These are phyloP conservation scores for Anomalospiza imberbis DNA, from an alignment of 2,797 vertebrate genomes.

Conservation along the genomic window DNA sequence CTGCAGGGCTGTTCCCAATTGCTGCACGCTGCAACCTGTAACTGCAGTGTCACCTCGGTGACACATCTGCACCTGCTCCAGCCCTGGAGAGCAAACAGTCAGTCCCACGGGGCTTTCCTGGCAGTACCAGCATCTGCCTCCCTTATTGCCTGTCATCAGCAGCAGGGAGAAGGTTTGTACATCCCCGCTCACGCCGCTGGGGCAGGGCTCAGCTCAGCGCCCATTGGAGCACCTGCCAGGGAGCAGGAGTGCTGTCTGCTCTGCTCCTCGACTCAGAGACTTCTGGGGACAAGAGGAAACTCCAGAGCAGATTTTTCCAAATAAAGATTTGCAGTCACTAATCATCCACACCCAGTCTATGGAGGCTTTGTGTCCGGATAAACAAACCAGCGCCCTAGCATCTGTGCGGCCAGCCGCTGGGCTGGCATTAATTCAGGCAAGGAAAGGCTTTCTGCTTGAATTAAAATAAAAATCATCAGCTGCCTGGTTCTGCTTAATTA, in stretches of 20 bases:
- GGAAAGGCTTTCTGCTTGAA: neutral
- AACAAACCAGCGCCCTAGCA: neutral
- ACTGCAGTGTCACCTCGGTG: neutral
- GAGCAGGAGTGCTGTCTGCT: neutral
- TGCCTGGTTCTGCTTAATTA: slow-evolving; percentile 29
- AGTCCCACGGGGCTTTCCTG: accelerated
- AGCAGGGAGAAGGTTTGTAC: neutral
- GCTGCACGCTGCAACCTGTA: neutral
- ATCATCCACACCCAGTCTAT: neutral
- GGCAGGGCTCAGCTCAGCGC: neutral
- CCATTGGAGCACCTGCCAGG: accelerated
- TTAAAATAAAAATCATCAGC: slow-evolving; percentile 14
- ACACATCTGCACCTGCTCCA: neutral
- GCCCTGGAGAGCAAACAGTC: neutral
- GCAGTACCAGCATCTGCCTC: neutral
- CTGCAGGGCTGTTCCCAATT: accelerated
- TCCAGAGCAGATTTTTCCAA: neutral
- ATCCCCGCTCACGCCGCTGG: neutral
- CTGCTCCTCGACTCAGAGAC: accelerated
- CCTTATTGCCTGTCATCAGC: neutral
- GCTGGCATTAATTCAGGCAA: neutral
- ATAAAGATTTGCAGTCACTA: neutral
- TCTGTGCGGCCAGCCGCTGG: neutral
- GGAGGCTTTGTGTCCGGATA: neutral
- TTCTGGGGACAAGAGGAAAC: neutral